phyloP scores from a whole-genome alignment of 2,113 vertebrate genomes.

The Xiphias gladius region DNA sequence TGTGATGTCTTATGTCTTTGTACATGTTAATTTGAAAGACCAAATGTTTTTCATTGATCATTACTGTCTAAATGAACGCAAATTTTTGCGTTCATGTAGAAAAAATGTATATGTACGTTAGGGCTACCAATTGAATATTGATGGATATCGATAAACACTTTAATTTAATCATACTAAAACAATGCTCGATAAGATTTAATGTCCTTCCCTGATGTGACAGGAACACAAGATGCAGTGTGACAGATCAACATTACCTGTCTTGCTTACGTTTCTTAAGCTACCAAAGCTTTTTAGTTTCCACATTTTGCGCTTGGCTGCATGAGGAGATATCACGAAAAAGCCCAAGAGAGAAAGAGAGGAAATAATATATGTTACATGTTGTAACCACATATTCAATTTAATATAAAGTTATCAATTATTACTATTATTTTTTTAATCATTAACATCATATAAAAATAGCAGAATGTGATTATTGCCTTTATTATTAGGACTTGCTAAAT shows the following conservation, averaged over 20 bases:
- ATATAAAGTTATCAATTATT: neutral
- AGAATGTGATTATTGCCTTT: neutral
- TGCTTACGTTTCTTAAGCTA: constrained; percentile 99
- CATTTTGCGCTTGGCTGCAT: constrained; percentile 96
- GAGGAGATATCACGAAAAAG: constrained; percentile 64
- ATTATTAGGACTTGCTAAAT: neutral
- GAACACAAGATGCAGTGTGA: constrained; percentile 1
- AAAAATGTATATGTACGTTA: neutral
- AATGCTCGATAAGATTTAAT: neutral
- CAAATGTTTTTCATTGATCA: constrained; percentile 56
- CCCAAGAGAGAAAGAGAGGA: constrained; percentile 48
- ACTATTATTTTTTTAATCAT: neutral
- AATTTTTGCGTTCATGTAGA: neutral
- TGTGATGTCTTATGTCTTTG: constrained; percentile 55
- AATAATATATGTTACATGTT: constrained; percentile 10
- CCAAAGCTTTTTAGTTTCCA: constrained; percentile 99
- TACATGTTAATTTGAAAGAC: constrained; percentile 58
- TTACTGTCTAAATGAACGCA: constrained; percentile 29
- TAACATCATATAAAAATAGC: neutral
- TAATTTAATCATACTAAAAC: neutral
- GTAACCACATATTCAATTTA: neutral
- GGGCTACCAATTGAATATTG: neutral
- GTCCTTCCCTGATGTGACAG: constrained; percentile 6
- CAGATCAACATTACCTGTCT: constrained; percentile 90
- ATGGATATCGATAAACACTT: neutral